Percentiles rank a stretch among this genome's conserved stretches.
Evolutionary conservation across 2,797 vertebrate species (phyloP).

Genomic region (Hyperoplus immaculatus): DNA sequence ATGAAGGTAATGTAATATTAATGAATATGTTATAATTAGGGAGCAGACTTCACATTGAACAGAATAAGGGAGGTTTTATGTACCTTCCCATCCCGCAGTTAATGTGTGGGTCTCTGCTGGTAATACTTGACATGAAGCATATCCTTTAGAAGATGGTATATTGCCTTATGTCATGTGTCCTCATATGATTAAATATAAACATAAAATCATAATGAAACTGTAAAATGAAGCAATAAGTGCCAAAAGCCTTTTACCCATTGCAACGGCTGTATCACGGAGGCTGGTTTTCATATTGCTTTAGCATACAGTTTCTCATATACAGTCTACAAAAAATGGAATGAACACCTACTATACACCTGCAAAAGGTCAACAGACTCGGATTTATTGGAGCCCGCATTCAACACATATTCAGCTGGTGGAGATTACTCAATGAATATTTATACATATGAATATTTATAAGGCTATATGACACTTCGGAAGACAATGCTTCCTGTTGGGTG

Average conservation of each 20-base stretch:
- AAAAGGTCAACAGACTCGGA: conserved; percentile 78
- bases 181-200: conserved; percentile 53
- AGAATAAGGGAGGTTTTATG: conserved; percentile 50
- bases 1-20: conserved; percentile 56
- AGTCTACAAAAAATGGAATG: conserved; percentile 58
- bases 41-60: conserved; percentile 44
- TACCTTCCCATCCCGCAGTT: conserved; percentile 44
- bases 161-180: conserved; percentile 60
- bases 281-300: conserved; percentile 71
- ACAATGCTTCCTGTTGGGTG: conserved; percentile 80
- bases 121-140: conserved; percentile 72
- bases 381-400: conserved; percentile 74
- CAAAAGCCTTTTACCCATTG: conserved; percentile 63
- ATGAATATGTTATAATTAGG: conserved; percentile 50
- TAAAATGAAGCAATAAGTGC: conserved; percentile 75
- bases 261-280: conserved; percentile 50
- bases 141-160: conserved; percentile 71
- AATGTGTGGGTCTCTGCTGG: conserved; percentile 50
- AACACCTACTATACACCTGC: conserved; percentile 67
- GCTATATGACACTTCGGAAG: conserved; percentile 81
- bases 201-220: conserved; percentile 65
- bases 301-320: conserved; percentile 67
- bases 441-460: conserved; percentile 83
- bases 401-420: conserved; percentile 71
- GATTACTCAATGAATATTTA: conserved; percentile 81